Evolutionary conservation across 1,140 invertebrate species (phyloP).

Genomic region (Argopecten irradians): DNA sequence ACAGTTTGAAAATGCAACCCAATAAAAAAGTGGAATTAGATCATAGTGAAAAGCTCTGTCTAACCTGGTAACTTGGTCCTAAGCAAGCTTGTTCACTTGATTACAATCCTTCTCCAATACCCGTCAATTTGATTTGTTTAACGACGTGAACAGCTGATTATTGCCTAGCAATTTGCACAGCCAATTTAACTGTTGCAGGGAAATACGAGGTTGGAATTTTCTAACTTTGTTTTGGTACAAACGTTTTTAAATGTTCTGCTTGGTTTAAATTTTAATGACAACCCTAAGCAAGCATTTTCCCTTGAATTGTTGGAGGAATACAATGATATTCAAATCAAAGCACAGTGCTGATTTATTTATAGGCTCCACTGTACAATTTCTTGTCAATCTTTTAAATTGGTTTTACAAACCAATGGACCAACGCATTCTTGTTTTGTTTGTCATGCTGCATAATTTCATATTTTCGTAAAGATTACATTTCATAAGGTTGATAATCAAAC

Average conservation of each 20-base stretch:
- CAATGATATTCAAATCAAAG: background rate
- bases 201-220: background rate
- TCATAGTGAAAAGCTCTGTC: background rate
- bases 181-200: background rate
- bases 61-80: background rate
- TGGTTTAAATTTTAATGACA: background rate
- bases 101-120: background rate
- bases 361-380: background rate
- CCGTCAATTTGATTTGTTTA: slow-evolving; percentile 2
- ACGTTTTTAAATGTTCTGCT: background rate
- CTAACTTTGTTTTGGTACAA: background rate
- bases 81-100: background rate
- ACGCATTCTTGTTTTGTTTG: background rate
- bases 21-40: background rate
- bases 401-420: background rate
- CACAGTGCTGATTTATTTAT: background rate
- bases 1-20: background rate
- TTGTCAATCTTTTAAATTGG: background rate
- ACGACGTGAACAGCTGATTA: slow-evolving; percentile 9
- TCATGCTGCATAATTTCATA: too few relatives aligned
- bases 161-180: slow-evolving; percentile 20
- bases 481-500: too few relatives aligned
- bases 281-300: background rate
- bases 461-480: too few relatives aligned
- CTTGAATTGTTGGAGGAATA: background rate